These are phyloP conservation scores for Columba guinea DNA, from an alignment of 2,797 vertebrate genomes.

Conservation along the genomic window DNA sequence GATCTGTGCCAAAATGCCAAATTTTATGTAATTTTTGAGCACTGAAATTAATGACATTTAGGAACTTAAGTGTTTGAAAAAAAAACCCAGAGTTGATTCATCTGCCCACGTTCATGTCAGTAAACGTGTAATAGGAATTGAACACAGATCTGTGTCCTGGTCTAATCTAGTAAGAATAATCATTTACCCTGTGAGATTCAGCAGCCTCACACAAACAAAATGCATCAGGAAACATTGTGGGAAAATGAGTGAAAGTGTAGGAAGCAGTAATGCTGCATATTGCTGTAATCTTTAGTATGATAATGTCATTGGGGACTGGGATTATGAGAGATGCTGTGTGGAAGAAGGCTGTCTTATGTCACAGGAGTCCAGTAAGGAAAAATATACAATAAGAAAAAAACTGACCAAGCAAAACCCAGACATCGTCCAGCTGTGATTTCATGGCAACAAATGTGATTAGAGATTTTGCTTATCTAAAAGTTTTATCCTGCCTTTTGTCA, in stretches of 20 bases:
- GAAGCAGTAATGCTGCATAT: background rate
- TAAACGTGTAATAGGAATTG: background rate
- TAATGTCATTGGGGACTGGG: background rate
- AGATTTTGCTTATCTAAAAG: constrained; percentile 23
- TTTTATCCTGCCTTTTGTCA: constrained; percentile 7
- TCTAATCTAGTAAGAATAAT: background rate
- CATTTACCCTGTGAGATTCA: background rate
- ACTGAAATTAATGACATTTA: background rate
- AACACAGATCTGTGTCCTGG: background rate
- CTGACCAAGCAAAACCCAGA: background rate
- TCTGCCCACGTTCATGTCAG: background rate
- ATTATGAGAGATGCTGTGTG: background rate
- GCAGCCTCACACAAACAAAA: background rate
- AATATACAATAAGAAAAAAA: background rate
- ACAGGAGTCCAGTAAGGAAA: background rate
- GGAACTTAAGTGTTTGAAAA: background rate
- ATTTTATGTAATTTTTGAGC: background rate
- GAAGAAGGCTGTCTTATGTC: background rate
- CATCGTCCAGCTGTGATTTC: background rate
- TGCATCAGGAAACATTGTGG: background rate
- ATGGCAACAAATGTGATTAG: background rate
- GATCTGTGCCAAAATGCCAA: background rate
- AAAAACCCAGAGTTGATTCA: background rate
- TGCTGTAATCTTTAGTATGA: background rate
- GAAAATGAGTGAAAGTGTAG: background rate